phyloP scores from a whole-genome alignment of 1,140 invertebrate genomes.

The Drosophila lacteicornis region DNA sequence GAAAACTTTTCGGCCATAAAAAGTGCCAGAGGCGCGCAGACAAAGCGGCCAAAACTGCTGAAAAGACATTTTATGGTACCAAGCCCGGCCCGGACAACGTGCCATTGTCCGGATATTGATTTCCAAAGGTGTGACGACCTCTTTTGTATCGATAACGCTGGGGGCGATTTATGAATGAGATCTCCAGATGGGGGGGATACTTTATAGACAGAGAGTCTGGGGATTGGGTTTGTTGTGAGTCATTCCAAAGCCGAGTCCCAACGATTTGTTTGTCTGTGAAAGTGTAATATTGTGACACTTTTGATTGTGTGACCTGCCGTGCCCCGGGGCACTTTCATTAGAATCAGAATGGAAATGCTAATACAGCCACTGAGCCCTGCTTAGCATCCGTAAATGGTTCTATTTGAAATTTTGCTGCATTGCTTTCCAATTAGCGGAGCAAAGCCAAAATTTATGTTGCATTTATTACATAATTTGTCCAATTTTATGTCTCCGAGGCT shows the following conservation, averaged over 20 bases:
- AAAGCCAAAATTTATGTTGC: slow-evolving; percentile 82
- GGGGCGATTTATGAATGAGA: slow-evolving; percentile 77
- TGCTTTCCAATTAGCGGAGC: slow-evolving; percentile 78
- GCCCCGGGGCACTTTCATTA: slow-evolving; percentile 5
- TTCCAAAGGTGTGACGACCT: slow-evolving; percentile 76
- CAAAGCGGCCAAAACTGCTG: slow-evolving; percentile 57
- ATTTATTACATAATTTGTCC: slow-evolving; percentile 83
- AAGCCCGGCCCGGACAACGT: slow-evolving; percentile 17
- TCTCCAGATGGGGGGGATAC: slow-evolving; percentile 35
- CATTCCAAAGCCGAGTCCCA: slow-evolving; percentile 26
- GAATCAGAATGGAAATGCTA: slow-evolving; percentile 24
- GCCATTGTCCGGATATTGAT: slow-evolving; percentile 72
- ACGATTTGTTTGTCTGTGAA: slow-evolving; percentile 76
- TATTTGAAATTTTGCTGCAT: slow-evolving; percentile 68
- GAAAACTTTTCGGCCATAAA: slow-evolving; percentile 73
- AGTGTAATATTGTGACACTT: slow-evolving; percentile 85
- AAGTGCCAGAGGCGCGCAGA: slow-evolving; percentile 66
- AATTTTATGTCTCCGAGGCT: slow-evolving; percentile 71
- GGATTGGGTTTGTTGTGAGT: slow-evolving; percentile 38
- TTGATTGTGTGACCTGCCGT: slow-evolving; percentile 64
- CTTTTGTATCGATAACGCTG: slow-evolving; percentile 67
- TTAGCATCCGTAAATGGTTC: slow-evolving; percentile 56
- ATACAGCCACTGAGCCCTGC: slow-evolving; percentile 28
- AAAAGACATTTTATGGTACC: slow-evolving; percentile 67
- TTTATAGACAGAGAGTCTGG: slow-evolving; percentile 72